Percentiles rank a stretch among this genome's conserved stretches.
Conservation (phyloP, 2,888 invertebrate species). For the Lasiommata megera region DNA sequence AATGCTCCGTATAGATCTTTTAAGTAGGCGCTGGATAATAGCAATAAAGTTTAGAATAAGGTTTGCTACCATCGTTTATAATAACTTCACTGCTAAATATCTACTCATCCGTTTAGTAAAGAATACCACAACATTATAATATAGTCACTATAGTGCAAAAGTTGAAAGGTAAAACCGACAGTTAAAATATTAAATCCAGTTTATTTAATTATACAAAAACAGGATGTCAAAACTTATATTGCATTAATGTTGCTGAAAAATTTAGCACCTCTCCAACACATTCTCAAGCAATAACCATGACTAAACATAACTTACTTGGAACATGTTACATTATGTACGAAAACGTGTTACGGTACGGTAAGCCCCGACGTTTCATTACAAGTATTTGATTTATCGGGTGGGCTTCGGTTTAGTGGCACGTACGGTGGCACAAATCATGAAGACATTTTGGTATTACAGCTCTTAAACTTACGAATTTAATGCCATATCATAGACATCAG, state of each 20-base stretch:
- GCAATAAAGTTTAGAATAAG: no score
- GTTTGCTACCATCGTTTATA: no score
- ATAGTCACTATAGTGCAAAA: no score
- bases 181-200: neutral
- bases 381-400: slow-evolving; percentile 68
- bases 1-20: no score
- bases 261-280: slow-evolving; percentile 33
- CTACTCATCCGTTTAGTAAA: no score
- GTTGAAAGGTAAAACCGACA: no score
- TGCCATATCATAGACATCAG: no score
- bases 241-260: slow-evolving; percentile 36
- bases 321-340: slow-evolving; percentile 43
- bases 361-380: slow-evolving; percentile 67
- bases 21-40: no score
- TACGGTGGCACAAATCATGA: slow-evolving; percentile 30
- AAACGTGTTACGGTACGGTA: slow-evolving; percentile 44
- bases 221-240: slow-evolving; percentile 28
- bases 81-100: no score
- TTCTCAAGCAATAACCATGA: slow-evolving; percentile 32
- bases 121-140: no score
- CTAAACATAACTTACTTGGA: slow-evolving; percentile 34
- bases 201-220: neutral
- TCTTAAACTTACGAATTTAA: slow-evolving; percentile 7
- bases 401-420: slow-evolving; percentile 54
- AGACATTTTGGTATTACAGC: slow-evolving; percentile 4